Percentiles rank a stretch among this genome's conserved stretches.
These are phyloP conservation scores for Hyles euphorbiae DNA, from an alignment of 1,140 invertebrate species.

Conservation along the genomic window DNA sequence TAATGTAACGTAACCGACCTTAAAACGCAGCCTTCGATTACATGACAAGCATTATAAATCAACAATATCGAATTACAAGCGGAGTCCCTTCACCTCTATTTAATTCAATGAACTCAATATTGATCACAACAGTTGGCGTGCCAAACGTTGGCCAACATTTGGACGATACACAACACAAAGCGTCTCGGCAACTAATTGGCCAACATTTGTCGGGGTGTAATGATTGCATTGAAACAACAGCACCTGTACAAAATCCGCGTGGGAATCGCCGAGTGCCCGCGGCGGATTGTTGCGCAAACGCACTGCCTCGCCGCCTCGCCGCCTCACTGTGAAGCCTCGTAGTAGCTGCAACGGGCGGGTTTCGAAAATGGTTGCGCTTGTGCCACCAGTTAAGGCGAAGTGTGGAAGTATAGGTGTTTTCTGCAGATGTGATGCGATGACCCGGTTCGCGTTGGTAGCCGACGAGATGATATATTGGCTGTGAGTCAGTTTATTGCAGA, in stretches of 20 bases:
- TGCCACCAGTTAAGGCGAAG: constrained; percentile 16
- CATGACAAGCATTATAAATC: no score
- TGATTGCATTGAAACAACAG: constrained; percentile 42
- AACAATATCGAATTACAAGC: no score
- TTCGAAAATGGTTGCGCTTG: constrained; percentile 44
- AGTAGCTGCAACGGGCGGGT: constrained; percentile 20
- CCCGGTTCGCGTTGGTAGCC: no score
- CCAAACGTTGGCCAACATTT: constrained; percentile 6
- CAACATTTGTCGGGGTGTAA: constrained; percentile 35
- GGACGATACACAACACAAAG: neutral
- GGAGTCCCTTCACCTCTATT: no score
- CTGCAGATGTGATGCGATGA: no score
- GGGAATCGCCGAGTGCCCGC: constrained; percentile 49
- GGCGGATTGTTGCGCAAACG: constrained; percentile 44
- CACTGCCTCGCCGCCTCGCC: constrained; percentile 24
- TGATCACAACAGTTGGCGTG: constrained; percentile 9
- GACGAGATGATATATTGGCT: no score
- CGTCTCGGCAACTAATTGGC: constrained; percentile 22
- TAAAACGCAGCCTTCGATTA: no score
- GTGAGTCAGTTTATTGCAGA: no score
- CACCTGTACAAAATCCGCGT: constrained; percentile 70
- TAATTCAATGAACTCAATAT: constrained; percentile 14
- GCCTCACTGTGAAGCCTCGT: constrained; percentile 10
- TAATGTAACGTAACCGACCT: no score
- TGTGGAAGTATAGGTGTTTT: neutral